These are phyloP conservation scores for Nothoprocta perdicaria DNA, from an alignment of 2,113 vertebrate genomes.

Conservation along the genomic window DNA sequence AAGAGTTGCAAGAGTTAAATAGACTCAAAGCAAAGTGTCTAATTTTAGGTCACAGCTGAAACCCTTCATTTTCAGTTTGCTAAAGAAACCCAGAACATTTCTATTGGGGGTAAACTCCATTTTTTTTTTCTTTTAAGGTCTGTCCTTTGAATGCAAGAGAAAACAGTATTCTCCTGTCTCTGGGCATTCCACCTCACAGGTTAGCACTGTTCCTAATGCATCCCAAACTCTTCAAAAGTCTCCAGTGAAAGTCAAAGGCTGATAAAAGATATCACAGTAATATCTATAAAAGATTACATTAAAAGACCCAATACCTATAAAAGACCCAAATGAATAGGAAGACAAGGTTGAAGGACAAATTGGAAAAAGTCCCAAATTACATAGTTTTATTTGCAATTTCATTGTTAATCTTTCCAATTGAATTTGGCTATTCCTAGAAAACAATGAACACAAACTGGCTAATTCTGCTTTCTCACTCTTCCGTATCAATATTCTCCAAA, in stretches of 20 bases:
- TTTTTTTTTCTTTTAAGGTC: not conserved
- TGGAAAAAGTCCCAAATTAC: not conserved
- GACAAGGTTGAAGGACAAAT: not conserved
- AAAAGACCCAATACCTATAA: not conserved
- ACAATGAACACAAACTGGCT: not conserved
- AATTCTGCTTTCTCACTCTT: not conserved
- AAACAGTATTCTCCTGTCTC: not conserved
- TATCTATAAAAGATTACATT: not conserved
- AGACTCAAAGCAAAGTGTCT: not conserved
- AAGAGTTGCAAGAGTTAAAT: not conserved
- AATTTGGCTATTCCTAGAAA: not conserved
- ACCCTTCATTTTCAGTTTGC: not conserved
- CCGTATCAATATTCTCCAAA: not conserved
- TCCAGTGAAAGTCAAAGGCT: not conserved
- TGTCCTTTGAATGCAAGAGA: not conserved
- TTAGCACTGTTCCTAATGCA: not conserved
- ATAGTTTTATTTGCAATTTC: not conserved
- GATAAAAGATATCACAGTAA: not conserved
- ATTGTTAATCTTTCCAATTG: not conserved
- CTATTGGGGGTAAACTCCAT: not conserved
- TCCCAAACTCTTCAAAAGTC: not conserved
- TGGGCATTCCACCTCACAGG: not conserved
- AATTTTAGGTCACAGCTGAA: not conserved
- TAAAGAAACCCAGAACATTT: not conserved
- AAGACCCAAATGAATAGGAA: not conserved